Percentiles rank a stretch among this genome's conserved stretches.
Conservation (phyloP, 2,888 invertebrate genomes). For the Lomographa bimaculata region DNA sequence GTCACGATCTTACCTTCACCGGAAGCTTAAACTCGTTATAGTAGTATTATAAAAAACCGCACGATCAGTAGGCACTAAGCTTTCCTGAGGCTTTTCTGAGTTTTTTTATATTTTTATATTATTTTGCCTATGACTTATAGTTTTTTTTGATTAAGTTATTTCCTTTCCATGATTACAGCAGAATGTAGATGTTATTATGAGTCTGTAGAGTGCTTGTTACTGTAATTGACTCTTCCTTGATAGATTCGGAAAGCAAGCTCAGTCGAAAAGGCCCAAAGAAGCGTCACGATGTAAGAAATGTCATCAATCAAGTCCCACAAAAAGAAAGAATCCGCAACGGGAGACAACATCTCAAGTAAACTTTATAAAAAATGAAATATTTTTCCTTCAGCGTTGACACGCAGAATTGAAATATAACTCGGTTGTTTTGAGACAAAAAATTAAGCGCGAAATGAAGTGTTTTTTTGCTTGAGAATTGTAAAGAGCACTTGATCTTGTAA, state of each 20-base stretch:
- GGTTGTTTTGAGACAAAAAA: conserved; percentile 39
- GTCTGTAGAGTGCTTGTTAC: conserved; percentile 50
- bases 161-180: no score
- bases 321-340: conserved; percentile 59
- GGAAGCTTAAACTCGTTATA: no score
- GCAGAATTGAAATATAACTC: conserved; percentile 54
- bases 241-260: conserved; percentile 51
- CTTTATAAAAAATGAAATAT: conserved; percentile 55
- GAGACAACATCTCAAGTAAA: conserved; percentile 55
- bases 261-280: conserved; percentile 50
- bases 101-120: no score
- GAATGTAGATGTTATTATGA: no score
- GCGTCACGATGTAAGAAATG: conserved; percentile 63
- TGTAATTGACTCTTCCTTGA: conserved; percentile 55
- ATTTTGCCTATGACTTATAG: no score
- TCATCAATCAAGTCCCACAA: conserved; percentile 71
- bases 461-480: conserved; percentile 26
- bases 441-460: conserved; percentile 36
- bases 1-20: no score
- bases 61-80: no score
- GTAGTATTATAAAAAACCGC: no score
- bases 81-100: no score
- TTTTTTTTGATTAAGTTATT: no score
- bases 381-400: conserved; percentile 50
- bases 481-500: conserved; percentile 25